Base-by-base conservation (phyloP, 92 coral and sea anemone genomes). In the Epizoanthus stellaris region DNA sequence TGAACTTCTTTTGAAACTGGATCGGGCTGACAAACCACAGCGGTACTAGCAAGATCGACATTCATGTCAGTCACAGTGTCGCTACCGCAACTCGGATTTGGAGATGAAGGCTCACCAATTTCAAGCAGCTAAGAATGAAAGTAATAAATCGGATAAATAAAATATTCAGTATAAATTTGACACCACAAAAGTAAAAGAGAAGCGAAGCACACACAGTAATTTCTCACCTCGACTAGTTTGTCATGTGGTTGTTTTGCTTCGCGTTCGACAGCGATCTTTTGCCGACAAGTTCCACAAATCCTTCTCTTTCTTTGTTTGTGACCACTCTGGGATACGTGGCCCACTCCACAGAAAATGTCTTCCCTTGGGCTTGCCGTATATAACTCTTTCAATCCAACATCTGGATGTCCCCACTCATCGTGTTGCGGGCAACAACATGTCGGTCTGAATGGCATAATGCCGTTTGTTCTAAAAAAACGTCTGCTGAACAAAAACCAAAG, bases 171-270 rank as follows among this genome's bases (percentile, higher is more conserved):
- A 17, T 19, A 16, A 19, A 62, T 19, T 62, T 62, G 67, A 64
- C 21, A 68, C 38, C 16, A 68, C 43, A 68, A 14, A 43, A 2
- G 16, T 34, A 43, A 68, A 68, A 34, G 47, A 10, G 16, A 68
- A 68, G 73, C 13, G 73, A 68, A 68, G 47, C 49, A 68, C 47
- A 68, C 43, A 49, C 43, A 34, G 73, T 34, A 68, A 68, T 68
- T 68, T 68, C 73, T 68, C 73, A 68, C 73, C 73, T 34, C 17
- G 73, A 68, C 73, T 68, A 13, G 43, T 68, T 68, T 36, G 73
- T 42, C 47, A 42, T 43, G 47, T 68, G 49, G n/a, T 34, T 68
- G 73, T 68, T 68, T 68, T 34, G 49, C 15, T 68, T 68, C 73
- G 0, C 25, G 25, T 23, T 42, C 1, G 47, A 42, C 47, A 30